phyloP scores from a whole-genome alignment of 2,113 vertebrate species.

The Nerophis ophidion region DNA sequence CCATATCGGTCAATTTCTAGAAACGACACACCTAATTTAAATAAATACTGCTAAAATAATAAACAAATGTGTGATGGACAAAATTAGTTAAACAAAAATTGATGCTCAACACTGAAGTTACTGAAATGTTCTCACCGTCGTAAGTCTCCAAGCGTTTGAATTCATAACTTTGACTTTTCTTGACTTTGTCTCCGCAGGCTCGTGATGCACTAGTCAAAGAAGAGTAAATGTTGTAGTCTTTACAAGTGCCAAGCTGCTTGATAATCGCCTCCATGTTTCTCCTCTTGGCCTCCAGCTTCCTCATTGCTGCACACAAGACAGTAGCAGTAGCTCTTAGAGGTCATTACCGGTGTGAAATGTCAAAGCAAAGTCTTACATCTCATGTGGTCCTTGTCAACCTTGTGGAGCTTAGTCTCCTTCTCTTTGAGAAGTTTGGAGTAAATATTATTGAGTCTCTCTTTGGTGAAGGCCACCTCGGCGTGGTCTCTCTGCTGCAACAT shows the following conservation, averaged over 20 bases:
- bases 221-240: slow-evolving; percentile 69
- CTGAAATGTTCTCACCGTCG: slow-evolving; percentile 66
- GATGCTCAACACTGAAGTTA: no score
- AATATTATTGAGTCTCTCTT: slow-evolving; percentile 57
- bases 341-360: not conserved
- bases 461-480: slow-evolving; percentile 61
- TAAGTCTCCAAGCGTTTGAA: slow-evolving; percentile 78
- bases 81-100: not conserved
- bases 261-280: slow-evolving; percentile 74
- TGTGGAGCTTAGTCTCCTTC: slow-evolving; percentile 68
- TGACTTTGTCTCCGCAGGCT: slow-evolving; percentile 64
- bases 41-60: not conserved
- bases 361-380: slow-evolving; percentile 44
- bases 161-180: slow-evolving; percentile 42
- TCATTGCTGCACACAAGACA: slow-evolving; percentile 71
- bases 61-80: not conserved
- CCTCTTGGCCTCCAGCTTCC: slow-evolving; percentile 75
- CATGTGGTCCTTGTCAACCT: slow-evolving; percentile 65
- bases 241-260: slow-evolving; percentile 67
- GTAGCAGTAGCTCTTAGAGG: not conserved
- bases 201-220: slow-evolving; percentile 71
- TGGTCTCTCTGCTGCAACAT: slow-evolving; percentile 68
- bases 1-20: no score
- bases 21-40: no score
- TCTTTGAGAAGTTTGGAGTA: slow-evolving; percentile 68